Conservation (phyloP, 1,140 invertebrate genomes). For the Atta colombica region DNA sequence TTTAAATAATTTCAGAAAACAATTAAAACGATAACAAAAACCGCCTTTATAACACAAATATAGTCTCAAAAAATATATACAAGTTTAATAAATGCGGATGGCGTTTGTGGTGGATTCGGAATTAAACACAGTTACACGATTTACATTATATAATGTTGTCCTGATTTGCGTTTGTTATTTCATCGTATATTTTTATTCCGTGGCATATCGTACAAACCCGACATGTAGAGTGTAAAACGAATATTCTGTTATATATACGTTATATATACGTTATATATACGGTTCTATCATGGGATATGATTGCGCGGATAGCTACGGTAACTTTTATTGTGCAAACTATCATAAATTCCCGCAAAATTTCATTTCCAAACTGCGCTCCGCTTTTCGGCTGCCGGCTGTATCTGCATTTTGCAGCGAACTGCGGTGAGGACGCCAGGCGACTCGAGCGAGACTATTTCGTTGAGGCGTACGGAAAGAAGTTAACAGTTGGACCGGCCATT, state of each 20-base stretch:
- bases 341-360: slow-evolving; percentile 63
- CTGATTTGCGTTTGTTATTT: slow-evolving; percentile 32
- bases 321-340: slow-evolving; percentile 65
- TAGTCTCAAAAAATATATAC: background rate
- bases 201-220: background rate
- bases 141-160: slow-evolving; percentile 5
- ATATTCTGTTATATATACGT: slow-evolving; percentile 48
- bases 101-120: background rate
- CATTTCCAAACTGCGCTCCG: slow-evolving; percentile 47
- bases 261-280: slow-evolving; percentile 12
- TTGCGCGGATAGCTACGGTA: slow-evolving; percentile 54
- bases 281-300: slow-evolving; percentile 57
- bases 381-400: slow-evolving; percentile 41
- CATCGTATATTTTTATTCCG: slow-evolving; percentile 7
- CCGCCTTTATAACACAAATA: background rate
- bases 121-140: background rate
- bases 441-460: slow-evolving; percentile 57
- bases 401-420: slow-evolving; percentile 63
- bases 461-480: slow-evolving; percentile 52
- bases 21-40: background rate
- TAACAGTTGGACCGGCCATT: slow-evolving; percentile 62
- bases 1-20: background rate
- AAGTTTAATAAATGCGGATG: slow-evolving; percentile 17
- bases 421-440: slow-evolving; percentile 25
- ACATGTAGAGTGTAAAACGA: slow-evolving; percentile 27